These are phyloP conservation scores for Eueremaeus valkanovi DNA, from an alignment of 2,888 invertebrate genomes.

Conservation along the genomic window DNA sequence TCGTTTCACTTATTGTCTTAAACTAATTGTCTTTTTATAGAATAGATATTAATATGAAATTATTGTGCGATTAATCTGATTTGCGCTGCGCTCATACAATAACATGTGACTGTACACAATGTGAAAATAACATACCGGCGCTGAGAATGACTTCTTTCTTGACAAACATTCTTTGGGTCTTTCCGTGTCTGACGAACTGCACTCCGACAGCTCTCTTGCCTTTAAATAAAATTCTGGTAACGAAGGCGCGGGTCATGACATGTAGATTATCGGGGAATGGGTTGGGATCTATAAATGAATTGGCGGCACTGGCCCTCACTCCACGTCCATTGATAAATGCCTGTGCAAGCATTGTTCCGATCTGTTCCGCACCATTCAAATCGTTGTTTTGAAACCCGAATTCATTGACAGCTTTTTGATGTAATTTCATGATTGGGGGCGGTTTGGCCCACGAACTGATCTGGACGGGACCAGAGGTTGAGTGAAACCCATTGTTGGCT, in stretches of 20 bases:
- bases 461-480: not conserved
- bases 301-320: not conserved
- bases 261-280: conserved; percentile 1
- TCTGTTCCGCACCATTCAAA: not conserved
- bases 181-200: not conserved
- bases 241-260: not conserved
- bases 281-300: not conserved
- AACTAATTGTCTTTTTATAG: too few relatives aligned
- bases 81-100: too few relatives aligned
- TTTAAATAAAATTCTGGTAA: not conserved
- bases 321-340: not conserved
- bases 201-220: not conserved
- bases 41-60: too few relatives aligned
- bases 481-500: not conserved
- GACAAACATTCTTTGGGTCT: not conserved
- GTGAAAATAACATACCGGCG: conserved; percentile 2
- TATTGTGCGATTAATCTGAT: too few relatives aligned
- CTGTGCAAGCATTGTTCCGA: not conserved
- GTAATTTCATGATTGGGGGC: not conserved
- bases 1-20: too few relatives aligned
- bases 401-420: not conserved
- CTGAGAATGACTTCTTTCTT: not conserved
- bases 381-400: not conserved
- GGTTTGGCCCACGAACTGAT: not conserved
- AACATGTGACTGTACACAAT: too few relatives aligned